Evolutionary conservation across 2,797 vertebrate species (phyloP).

Genomic region (Characodon lateralis): DNA sequence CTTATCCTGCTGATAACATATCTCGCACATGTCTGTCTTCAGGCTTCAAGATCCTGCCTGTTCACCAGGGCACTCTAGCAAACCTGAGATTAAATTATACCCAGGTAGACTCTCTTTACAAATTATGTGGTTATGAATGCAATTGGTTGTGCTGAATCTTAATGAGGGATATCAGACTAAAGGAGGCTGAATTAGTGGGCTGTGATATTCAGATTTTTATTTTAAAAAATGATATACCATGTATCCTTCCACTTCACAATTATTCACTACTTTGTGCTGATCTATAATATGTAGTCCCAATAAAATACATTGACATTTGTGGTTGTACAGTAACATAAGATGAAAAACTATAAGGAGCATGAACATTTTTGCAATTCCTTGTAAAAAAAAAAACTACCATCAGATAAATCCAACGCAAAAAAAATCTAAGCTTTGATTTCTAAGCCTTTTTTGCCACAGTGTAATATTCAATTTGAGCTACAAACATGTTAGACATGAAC

Average conservation of each 20-base stretch:
- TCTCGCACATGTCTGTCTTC: neutral
- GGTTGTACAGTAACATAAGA: neutral
- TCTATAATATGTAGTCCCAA: no score
- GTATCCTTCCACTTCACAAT: neutral
- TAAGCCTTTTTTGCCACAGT: neutral
- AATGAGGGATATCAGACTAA: neutral
- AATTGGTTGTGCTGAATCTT: neutral
- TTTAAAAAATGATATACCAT: neutral
- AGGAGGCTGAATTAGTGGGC: neutral
- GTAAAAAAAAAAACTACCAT: neutral
- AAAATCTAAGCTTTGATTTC: neutral
- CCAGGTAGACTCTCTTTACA: neutral
- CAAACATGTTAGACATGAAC: constrained; percentile 1
- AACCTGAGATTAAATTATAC: neutral
- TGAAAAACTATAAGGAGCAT: neutral
- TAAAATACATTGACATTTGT: neutral
- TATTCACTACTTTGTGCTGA: no score
- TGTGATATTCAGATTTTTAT: neutral
- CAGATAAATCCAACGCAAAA: neutral
- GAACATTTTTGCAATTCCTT: neutral
- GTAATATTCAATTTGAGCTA: neutral
- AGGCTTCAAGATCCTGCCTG: neutral
- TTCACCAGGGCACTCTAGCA: neutral
- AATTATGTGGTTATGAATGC: neutral
- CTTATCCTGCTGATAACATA: neutral